Conservation (phyloP, 1,140 invertebrate species). For the Pinna nobilis region DNA sequence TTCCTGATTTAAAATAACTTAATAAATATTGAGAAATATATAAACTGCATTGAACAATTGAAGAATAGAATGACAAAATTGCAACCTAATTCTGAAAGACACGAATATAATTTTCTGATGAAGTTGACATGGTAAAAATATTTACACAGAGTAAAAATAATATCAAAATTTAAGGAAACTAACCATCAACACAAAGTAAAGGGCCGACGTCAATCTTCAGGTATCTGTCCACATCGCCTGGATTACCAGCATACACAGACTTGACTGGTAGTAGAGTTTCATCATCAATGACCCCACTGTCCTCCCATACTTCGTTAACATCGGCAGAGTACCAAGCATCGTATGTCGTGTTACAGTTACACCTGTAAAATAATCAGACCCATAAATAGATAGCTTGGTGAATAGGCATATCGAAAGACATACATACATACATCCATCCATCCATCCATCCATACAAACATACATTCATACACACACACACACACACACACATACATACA, state of each 20-base stretch:
- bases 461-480: no score
- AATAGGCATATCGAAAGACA: no score
- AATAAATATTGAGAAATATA: no score
- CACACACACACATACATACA: no score
- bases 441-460: no score
- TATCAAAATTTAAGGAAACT: neutral
- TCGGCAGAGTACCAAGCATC: constrained; percentile 27
- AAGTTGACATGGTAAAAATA: neutral
- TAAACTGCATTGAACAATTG: no score
- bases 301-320: constrained; percentile 17
- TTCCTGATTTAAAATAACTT: no score
- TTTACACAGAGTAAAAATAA: neutral
- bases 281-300: constrained; percentile 20
- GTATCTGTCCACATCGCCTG: neutral
- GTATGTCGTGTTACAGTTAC: constrained; percentile 24
- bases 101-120: neutral
- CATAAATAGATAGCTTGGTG: no score
- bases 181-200: constrained; percentile 29
- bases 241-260: neutral
- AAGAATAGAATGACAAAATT: no score
- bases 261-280: constrained; percentile 22
- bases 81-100: neutral
- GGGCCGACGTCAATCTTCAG: constrained; percentile 22
- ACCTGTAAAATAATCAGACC: constrained; percentile 19
- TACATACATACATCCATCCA: no score